Percentiles rank a stretch among this genome's conserved stretches.
Conservation (phyloP, 2,113 vertebrate species). For the Mustela lutreola region DNA sequence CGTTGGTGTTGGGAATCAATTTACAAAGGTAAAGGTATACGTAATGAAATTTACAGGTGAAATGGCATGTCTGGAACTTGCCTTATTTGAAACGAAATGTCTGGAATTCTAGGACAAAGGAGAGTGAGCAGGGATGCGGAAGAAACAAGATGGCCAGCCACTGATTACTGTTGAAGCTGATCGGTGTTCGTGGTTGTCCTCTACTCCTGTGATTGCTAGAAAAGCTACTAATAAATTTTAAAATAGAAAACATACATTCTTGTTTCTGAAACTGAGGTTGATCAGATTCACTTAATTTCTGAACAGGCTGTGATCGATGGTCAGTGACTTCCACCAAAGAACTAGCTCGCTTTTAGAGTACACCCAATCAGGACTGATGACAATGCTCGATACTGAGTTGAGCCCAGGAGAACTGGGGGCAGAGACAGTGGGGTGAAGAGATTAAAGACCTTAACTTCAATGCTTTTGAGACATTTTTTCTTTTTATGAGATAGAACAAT, state of each 20-base stretch:
- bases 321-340: background rate
- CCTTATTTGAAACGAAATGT: background rate
- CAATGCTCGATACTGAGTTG: background rate
- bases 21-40: background rate
- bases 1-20: background rate
- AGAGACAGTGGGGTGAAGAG: background rate
- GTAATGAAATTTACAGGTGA: background rate
- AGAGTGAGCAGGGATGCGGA: background rate
- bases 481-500: background rate
- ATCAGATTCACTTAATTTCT: background rate
- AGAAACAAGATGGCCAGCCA: background rate
- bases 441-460: background rate
- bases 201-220: background rate
- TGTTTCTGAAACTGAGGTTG: background rate
- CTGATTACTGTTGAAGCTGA: background rate
- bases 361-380: background rate
- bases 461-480: background rate
- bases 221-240: background rate
- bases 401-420: background rate
- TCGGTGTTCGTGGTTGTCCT: rapidly evolving
- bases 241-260: background rate
- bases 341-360: background rate
- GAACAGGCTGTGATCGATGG: constrained; percentile 1
- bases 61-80: constrained; percentile 41
- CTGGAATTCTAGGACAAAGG: constrained; percentile 18